Base-by-base conservation (phyloP, 2,113 vertebrate genomes). In the Bostrychus sinensis region DNA sequence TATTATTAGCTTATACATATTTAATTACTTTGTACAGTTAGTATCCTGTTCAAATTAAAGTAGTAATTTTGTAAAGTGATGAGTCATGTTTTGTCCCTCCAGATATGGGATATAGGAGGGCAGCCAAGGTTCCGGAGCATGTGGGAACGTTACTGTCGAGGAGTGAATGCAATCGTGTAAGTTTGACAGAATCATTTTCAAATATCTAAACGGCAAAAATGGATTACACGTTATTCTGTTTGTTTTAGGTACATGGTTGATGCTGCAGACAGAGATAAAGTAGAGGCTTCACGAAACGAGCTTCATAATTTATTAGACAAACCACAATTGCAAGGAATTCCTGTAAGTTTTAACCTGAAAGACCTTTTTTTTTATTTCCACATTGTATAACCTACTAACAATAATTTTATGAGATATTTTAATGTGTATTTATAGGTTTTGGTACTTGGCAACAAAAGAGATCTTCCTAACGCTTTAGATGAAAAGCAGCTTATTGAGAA, bases 31-130 rank as follows among this genome's bases (percentile, higher is more conserved):
- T 41, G 4, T 26, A 16, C 45, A 25, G 13, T 38, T 56, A 23
- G 7, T 56, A 2, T 57, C 56, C 17, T 66, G 8, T 56, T 36
- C 9, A 1, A 32, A 41, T 12, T n/a, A n/a, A 28, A 38, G 2
- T 48, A 13, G 17, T 26, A 3, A 6, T 28, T 37, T 23, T 5
- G 5, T 30, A 9, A 45, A 16, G 66, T 48, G 1, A 39, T 48
- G 9, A 71, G 28, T 7, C 7, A 14, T 25, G 17, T 6, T 0
- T 55, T 75, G 1, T 56, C 53, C 70, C 20, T 72, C n/a, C 78
- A 99, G 97, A 98, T 99, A 70, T 99, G 97, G 97, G 97, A 99
- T 88, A 99, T 99, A 85, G 97, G 97, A 86, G 97, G 97, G 58
- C 97, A 99, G 56, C 97, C 97, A 2, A 93, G 97, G 62, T 99